These are phyloP conservation scores for Limanda limanda DNA, from an alignment of 2,113 vertebrate species.

Conservation along the genomic window DNA sequence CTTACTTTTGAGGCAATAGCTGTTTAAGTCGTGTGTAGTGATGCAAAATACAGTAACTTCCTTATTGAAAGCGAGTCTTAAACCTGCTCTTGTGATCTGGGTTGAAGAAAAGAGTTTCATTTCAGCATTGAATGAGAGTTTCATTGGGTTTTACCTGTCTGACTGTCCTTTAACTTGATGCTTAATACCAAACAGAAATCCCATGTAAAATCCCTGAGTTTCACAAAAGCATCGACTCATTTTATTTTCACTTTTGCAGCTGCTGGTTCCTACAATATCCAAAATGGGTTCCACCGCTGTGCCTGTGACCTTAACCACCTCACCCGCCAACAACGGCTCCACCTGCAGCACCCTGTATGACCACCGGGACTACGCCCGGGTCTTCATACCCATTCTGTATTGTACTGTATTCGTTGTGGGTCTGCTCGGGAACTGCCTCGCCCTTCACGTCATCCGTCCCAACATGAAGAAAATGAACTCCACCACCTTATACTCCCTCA, in stretches of 20 bases:
- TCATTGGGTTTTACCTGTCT: neutral
- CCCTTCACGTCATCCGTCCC: constrained; percentile 90
- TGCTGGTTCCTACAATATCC: constrained; percentile 12
- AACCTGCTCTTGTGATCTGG: neutral
- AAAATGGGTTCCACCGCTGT: constrained; percentile 21
- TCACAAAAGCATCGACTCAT: neutral
- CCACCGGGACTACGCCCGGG: constrained; percentile 85
- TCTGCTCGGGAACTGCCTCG: constrained; percentile 89
- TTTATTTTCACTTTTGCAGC: constrained; percentile 34
- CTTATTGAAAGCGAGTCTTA: constrained; percentile 48
- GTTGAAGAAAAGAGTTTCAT: constrained; percentile 28
- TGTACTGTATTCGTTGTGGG: constrained; percentile 87
- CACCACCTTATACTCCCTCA: constrained; percentile 95
- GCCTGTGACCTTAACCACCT: neutral
- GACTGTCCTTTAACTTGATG: neutral
- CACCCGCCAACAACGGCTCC: constrained; percentile 32
- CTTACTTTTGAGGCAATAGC: neutral
- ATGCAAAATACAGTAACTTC: constrained; percentile 43
- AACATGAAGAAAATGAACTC: constrained; percentile 97
- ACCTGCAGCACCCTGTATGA: constrained; percentile 84
- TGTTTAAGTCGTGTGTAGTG: neutral
- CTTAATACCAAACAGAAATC: neutral
- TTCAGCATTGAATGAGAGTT: constrained; percentile 3
- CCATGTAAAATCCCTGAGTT: neutral
- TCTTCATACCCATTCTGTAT: constrained; percentile 89